Evolutionary conservation across 2,113 vertebrate genomes (phyloP), one percentile per base, ranked within the genome.

Genomic region (Phyllostomus hastatus): DNA sequence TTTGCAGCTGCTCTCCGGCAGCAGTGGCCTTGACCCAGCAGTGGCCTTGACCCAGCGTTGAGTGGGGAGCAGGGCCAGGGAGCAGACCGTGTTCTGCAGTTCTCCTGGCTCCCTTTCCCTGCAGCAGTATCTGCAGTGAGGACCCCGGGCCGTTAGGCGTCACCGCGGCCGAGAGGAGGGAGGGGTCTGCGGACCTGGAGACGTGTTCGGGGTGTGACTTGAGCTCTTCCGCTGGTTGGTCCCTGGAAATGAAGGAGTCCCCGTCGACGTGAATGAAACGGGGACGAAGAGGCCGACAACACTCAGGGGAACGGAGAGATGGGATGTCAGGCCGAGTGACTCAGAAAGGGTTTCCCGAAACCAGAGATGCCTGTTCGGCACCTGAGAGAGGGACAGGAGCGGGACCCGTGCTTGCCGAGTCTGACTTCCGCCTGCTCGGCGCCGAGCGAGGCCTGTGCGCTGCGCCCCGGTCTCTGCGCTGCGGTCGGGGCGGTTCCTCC

Each of bases 231-330:
- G 59, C 8, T 88, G 33, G 72, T 17, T 52, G 31, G 70, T 67
- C 85, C 88, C 86, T 80, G 67, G 70, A 87, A 90, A 75, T 86
- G 64, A 97, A 88, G 41, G 35, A 38, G 67, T 66, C 48, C 35
- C 41, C 52, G 17, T 84, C 57, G 57, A 9, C 61, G 48, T 9
- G 38, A 91, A 90, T 70, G 50, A 86, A 41, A 82, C 16, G 61
- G 54, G 10, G 26, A 43, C 57, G 43, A 78, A 79, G 81, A 17
- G 64, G 64, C 88, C 43, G 6, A 88, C 70, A 86, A 94, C 93
- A 57, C 35, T 64, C 48, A 26, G 31, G 64, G 12, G 59, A 31
- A 52, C 28, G 17, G 41, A 52, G 28, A n/a, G n/a, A n/a, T n/a
- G n/a, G n/a, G n/a, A n/a, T 84, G 50, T 46, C 48, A 73, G 33